Conservation (phyloP, 2,888 invertebrate genomes). For the Drosophila mercatorum region DNA sequence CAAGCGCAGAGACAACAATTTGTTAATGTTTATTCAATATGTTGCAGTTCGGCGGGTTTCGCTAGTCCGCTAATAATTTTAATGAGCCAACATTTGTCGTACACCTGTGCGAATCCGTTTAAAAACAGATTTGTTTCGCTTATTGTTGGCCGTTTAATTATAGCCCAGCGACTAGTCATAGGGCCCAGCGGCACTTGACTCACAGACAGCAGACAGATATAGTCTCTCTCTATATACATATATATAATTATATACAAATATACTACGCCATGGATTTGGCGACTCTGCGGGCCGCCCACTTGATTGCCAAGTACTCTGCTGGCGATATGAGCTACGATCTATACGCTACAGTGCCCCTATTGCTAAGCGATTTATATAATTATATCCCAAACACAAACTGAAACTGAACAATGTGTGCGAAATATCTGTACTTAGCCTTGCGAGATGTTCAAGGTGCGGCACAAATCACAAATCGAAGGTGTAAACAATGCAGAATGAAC, state of each 20-base stretch:
- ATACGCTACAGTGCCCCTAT: constrained; percentile 14
- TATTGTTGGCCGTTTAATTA: constrained; percentile 63
- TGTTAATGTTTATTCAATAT: constrained; percentile 14
- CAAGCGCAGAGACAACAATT: constrained; percentile 49
- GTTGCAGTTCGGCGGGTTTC: constrained; percentile 11
- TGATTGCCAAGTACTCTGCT: constrained; percentile 33
- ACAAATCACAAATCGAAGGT: constrained; percentile 75
- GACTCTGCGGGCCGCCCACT: constrained; percentile 45
- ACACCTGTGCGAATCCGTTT: constrained; percentile 75
- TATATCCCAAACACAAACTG: not conserved
- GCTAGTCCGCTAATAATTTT: constrained; percentile 70
- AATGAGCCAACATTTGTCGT: constrained; percentile 73
- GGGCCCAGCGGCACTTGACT: constrained; percentile 10
- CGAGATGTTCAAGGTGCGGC: constrained; percentile 66
- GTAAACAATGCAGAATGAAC: constrained; percentile 68
- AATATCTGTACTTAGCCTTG: constrained; percentile 27
- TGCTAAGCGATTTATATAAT: constrained; percentile 58
- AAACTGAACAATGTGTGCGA: constrained; percentile 15
- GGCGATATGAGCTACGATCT: constrained; percentile 17
- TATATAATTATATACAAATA: not conserved
- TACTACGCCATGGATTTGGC: constrained; percentile 14
- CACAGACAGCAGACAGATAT: constrained; percentile 2
- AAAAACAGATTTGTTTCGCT: constrained; percentile 74
- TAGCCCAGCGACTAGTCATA: constrained; percentile 55
- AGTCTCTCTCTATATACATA: not conserved